Evolutionary conservation across 2,888 invertebrate genomes (phyloP).

Genomic region (Mongoloraphidia duomilia): DNA sequence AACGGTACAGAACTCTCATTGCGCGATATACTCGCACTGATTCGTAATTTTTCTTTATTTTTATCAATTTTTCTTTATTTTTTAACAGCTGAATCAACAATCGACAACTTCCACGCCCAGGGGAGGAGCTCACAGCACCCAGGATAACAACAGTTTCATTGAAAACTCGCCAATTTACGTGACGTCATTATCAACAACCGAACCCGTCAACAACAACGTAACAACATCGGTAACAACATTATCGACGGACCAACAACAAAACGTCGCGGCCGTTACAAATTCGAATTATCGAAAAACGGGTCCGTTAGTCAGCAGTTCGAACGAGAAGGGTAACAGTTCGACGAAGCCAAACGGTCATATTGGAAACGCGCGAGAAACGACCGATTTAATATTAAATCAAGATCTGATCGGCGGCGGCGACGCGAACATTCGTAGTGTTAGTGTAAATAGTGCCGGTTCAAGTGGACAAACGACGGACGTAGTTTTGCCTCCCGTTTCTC

Average conservation of each 20-base stretch:
- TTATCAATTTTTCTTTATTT: slow-evolving; percentile 10
- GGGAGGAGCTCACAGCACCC: slow-evolving; percentile 28
- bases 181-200: slow-evolving; percentile 50
- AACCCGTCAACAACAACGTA: slow-evolving; percentile 34
- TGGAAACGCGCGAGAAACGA: slow-evolving; percentile 14
- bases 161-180: slow-evolving; percentile 73
- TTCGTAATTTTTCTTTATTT: background rate
- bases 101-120: slow-evolving; percentile 29
- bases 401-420: slow-evolving; percentile 1
- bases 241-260: slow-evolving; percentile 13
- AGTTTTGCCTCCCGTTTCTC: slow-evolving; percentile 15
- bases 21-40: no score
- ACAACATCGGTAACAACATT: slow-evolving; percentile 22
- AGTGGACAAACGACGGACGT: slow-evolving; percentile 32
- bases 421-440: slow-evolving; percentile 3
- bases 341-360: background rate
- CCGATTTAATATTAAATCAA: slow-evolving; percentile 7
- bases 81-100: slow-evolving; percentile 48
- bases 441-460: slow-evolving; percentile 11
- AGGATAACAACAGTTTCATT: slow-evolving; percentile 67
- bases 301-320: slow-evolving; percentile 34
- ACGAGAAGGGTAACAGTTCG: slow-evolving; percentile 16
- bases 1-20: no score
- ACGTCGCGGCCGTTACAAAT: slow-evolving; percentile 33
- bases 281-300: slow-evolving; percentile 28